Conservation (phyloP, 2,797 vertebrate species). For the Hyperoplus lanceolatus region DNA sequence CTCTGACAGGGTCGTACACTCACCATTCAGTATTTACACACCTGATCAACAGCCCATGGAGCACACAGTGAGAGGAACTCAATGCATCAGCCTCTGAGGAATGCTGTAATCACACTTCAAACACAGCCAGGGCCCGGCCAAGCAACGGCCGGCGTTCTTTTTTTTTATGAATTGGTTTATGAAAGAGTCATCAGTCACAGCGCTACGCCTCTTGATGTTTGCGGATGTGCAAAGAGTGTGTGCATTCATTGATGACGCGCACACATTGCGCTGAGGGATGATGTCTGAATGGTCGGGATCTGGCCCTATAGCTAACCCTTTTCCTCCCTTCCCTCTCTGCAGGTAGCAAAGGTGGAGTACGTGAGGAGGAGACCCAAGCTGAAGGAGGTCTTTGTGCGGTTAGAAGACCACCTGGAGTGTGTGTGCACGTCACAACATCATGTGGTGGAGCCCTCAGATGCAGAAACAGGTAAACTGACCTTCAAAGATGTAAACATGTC, state of each 20-base stretch:
- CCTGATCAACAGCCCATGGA: slow-evolving; percentile 68
- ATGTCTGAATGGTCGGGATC: not conserved
- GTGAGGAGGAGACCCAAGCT: slow-evolving; percentile 95
- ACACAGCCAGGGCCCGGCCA: slow-evolving; percentile 28
- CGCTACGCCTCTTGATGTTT: slow-evolving; percentile 41
- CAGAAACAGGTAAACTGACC: slow-evolving; percentile 90
- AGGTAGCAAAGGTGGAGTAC: slow-evolving; percentile 99
- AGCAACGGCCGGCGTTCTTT: not conserved
- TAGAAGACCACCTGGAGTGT: slow-evolving; percentile 99
- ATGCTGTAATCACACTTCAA: slow-evolving; percentile 72
- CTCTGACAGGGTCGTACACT: slow-evolving; percentile 60
- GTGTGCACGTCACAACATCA: slow-evolving; percentile 91
- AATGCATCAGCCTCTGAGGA: slow-evolving; percentile 63
- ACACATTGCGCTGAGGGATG: slow-evolving; percentile 25
- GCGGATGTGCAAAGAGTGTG: slow-evolving; percentile 25
- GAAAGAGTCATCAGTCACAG: slow-evolving; percentile 71
- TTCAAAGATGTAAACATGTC: not conserved
- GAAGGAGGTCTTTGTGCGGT: slow-evolving; percentile 96
- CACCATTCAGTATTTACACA: slow-evolving; percentile 69
- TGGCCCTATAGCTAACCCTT: slow-evolving; percentile 47
- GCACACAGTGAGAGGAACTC: slow-evolving; percentile 56
- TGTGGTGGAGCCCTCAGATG: slow-evolving; percentile 91
- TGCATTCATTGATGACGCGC: slow-evolving; percentile 32
- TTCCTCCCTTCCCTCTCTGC: slow-evolving; percentile 50
- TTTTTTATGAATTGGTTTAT: slow-evolving; percentile 62